phyloP scores from a whole-genome alignment of 2,888 invertebrate species.

The Drosophila maculinotata region DNA sequence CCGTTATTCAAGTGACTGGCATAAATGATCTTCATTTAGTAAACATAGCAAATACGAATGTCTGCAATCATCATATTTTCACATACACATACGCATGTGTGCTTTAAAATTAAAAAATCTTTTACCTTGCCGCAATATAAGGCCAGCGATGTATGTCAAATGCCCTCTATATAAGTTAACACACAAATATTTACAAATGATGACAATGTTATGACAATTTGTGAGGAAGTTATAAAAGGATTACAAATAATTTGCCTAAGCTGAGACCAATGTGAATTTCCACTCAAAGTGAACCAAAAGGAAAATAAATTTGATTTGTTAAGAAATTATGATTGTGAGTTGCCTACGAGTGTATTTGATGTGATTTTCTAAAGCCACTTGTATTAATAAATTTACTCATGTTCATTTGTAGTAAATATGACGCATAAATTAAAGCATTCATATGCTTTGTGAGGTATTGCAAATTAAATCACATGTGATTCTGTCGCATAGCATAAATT shows the following conservation, averaged over 20 bases:
- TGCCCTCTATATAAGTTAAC: background rate
- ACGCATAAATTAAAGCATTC: background rate
- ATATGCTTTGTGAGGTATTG: conserved; percentile 19
- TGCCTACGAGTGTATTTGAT: background rate
- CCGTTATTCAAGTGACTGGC: background rate
- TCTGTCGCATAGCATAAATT: conserved; percentile 40
- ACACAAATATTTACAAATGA: conserved; percentile 7
- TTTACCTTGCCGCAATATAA: background rate
- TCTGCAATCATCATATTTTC: background rate
- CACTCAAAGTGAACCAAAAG: too few relatives aligned
- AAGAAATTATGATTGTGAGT: too few relatives aligned
- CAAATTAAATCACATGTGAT: conserved; percentile 40
- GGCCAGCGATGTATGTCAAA: conserved; percentile 11
- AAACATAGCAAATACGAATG: background rate
- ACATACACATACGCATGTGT: background rate
- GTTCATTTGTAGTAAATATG: background rate
- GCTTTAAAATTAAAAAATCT: background rate
- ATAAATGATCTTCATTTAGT: background rate
- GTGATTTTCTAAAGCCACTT: background rate
- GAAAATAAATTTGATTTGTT: conserved; percentile 1
- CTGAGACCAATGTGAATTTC: background rate
- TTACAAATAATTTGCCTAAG: background rate
- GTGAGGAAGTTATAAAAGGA: background rate
- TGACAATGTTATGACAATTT: too few relatives aligned
- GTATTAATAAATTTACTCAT: background rate